Conservation (phyloP, 2,888 invertebrate species). For the Scaptomyza polygonia region DNA sequence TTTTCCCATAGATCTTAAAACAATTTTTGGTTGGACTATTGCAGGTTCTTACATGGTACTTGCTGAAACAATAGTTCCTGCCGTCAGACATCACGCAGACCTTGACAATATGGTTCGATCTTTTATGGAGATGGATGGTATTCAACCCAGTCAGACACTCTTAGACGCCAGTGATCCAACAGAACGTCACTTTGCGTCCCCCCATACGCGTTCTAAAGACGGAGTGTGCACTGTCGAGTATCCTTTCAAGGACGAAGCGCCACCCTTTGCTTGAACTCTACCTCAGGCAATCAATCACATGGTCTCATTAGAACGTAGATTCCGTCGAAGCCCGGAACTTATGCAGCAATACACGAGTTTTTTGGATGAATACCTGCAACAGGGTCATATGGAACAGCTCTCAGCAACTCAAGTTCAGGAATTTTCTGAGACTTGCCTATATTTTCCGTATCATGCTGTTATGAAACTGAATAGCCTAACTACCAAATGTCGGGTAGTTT, state of each 20-base stretch:
- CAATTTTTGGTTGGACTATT: slow-evolving; percentile 1
- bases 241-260: not conserved
- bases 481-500: too few species aligned
- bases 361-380: too few species aligned
- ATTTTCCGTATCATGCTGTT: too few species aligned
- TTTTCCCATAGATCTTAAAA: not conserved
- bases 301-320: not conserved
- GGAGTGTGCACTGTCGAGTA: not conserved
- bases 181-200: too few species aligned
- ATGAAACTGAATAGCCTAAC: too few species aligned
- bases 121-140: not conserved
- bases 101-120: not conserved
- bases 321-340: not conserved
- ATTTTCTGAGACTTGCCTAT: too few species aligned
- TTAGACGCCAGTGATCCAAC: not conserved
- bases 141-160: not conserved
- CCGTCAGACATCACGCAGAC: not conserved
- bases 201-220: not conserved
- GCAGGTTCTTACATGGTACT: not conserved
- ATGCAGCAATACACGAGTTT: too few species aligned
- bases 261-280: not conserved
- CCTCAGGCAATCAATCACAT: not conserved
- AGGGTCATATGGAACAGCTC: too few species aligned
- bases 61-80: not conserved
- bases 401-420: too few species aligned